Base-by-base conservation (phyloP, 2,113 vertebrate genomes). In the Bubo bubo region DNA sequence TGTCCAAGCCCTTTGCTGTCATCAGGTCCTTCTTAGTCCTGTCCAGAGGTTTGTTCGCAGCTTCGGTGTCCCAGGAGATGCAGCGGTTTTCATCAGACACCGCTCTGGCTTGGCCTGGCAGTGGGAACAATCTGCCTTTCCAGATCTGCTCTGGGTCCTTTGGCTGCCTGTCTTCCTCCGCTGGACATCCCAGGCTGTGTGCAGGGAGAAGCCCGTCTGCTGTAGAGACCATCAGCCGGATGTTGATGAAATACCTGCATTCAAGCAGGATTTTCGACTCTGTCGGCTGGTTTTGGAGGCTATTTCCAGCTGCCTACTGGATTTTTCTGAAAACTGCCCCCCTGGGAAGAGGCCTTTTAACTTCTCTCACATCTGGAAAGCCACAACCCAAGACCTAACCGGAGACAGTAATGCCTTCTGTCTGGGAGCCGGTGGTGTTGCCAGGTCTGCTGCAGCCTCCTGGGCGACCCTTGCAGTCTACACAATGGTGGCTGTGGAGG, bases 221-320 rank as follows among this genome's bases (percentile, higher is more conserved):
- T 3, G 0, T 1, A 12, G 24, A 62, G 86, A 43, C 34, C 8
- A 0, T 21, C 0, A 0, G 37, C 28, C 0, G 0, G 34, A 32
- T 71, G 64, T 24, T 70, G 50, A 1, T 18, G 35, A 62, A 60
- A 75, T 71, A 75, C 87, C 86, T 91, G 83, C 26, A 13, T 7
- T 39, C 16, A 41, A 23, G 52, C 47, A 43, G 84, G 30, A 60
- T 59, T 94, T 64, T 55, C 2, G 2, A n/a, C 35, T 67, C 39
- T 50, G 55, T 27, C 0, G 2, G 43, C 24, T 14, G 23, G 19
- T 43, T 95, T 68, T 72, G 43, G 68, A 89, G 30, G 12, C 26
- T 63, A 32, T 43, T 37, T 82, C 37, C 68, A 94, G 84, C 52
- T 85, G 39, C 53, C 34, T 87, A 53, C 62, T 68, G 30, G 7